Conservation (phyloP, 1,140 invertebrate genomes). For the Lethrus apterus region DNA sequence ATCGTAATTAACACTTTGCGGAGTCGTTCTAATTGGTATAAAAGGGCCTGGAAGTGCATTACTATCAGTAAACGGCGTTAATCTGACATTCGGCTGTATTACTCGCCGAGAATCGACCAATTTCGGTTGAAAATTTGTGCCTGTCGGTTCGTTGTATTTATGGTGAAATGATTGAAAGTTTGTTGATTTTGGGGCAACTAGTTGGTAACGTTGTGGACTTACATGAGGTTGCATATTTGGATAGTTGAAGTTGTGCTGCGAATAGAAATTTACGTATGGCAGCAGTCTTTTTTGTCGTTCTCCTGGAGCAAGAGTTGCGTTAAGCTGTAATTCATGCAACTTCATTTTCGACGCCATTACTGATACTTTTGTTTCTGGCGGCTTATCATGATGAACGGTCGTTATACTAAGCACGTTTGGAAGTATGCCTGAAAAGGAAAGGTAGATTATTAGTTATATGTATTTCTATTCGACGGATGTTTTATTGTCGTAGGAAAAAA, state of each 20-base stretch:
- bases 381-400: slow-evolving; percentile 36
- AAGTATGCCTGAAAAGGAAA: slow-evolving; percentile 12
- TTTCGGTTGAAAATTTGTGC: slow-evolving; percentile 5
- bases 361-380: slow-evolving; percentile 24
- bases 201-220: slow-evolving; percentile 3
- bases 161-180: slow-evolving; percentile 9
- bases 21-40: slow-evolving; percentile 22
- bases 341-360: slow-evolving; percentile 21
- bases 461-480: too few species aligned
- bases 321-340: slow-evolving; percentile 10
- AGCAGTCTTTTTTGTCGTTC: slow-evolving; percentile 66
- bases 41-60: slow-evolving; percentile 39
- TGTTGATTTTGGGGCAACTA: slow-evolving; percentile 2
- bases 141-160: slow-evolving; percentile 18
- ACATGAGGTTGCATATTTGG: too few species aligned
- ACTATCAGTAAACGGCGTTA: slow-evolving; percentile 34
- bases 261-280: slow-evolving; percentile 74
- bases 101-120: slow-evolving; percentile 19
- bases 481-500: too few species aligned
- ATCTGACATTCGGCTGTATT: slow-evolving; percentile 19
- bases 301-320: slow-evolving; percentile 20
- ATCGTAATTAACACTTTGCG: slow-evolving; percentile 12
- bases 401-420: slow-evolving; percentile 22
- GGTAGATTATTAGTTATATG: too few species aligned
- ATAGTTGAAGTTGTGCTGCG: slow-evolving; percentile 51